Conservation (phyloP, 2,888 invertebrate genomes). For the Hoplodrina blanda region DNA sequence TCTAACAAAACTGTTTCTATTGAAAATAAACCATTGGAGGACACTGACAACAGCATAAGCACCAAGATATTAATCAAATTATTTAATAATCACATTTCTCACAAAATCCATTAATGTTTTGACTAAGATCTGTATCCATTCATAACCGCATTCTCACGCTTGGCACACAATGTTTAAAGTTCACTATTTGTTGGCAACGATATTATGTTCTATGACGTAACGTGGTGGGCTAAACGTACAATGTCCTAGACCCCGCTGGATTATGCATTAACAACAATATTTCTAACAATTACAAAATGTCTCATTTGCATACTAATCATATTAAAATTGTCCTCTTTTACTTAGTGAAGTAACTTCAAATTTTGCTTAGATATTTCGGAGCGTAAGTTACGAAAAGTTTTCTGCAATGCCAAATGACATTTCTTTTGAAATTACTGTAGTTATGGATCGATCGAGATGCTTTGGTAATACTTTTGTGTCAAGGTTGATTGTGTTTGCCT, state of each 20-base stretch:
- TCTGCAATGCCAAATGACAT: conserved; percentile 28
- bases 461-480: conserved; percentile 17
- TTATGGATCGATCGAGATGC: conserved; percentile 18
- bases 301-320: conserved; percentile 37
- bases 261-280: conserved; percentile 11
- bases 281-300: conserved; percentile 32
- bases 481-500: conserved; percentile 17
- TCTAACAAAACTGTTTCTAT: neutral
- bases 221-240: neutral
- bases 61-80: conserved; percentile 13
- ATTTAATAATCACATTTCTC: conserved; percentile 47
- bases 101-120: conserved; percentile 35
- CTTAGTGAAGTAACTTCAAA: conserved; percentile 30
- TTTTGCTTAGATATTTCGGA: neutral
- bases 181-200: conserved; percentile 20
- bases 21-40: conserved; percentile 1
- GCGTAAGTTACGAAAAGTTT: conserved; percentile 16
- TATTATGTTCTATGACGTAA: conserved; percentile 29
- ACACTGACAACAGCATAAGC: neutral
- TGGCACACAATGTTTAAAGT: conserved; percentile 33
- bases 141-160: conserved; percentile 48
- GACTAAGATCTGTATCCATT: conserved; percentile 46
- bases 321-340: conserved; percentile 23
- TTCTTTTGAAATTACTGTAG: conserved; percentile 33
- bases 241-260: conserved; percentile 27